Base-by-base conservation (phyloP, 2,113 vertebrate species). In the Bufo gargarizans region DNA sequence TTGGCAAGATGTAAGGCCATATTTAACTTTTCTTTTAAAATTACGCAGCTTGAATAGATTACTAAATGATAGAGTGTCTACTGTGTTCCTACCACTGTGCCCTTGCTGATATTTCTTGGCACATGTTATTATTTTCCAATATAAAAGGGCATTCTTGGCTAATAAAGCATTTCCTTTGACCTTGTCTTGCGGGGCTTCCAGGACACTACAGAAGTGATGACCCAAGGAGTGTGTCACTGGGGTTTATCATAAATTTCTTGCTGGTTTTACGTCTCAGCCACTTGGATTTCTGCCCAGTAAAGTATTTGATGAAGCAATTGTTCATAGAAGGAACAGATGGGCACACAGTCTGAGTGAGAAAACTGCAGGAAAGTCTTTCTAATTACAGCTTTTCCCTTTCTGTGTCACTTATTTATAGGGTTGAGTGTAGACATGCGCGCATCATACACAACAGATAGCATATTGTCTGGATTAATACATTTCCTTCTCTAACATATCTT, bases 241-340 rank as follows among this genome's bases (percentile, higher is more conserved):
- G 71, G 87, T 84, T 89, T 84, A 89, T 84, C 82, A 84, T 84
- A 89, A 78, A 89, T 89, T 89, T 84, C 82, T 84, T 77, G 82
- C 87, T 89, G 82, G 72, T 89, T 84, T 63, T 78, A 78, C 63
- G 74, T 84, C 78, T 89, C 17, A 50, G 72, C 82, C 82, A 84
- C 72, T 84, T 89, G 87, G 87, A 84, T 89, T 77, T 84, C 74
- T 89, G 87, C 87, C 87, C 87, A 84, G 87, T 89, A 84, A 89
- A 89, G 87, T 89, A 89, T 89, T 89, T 89, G 87, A 89, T 89
- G 72, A 89, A 84, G 87, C 74, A 89, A 84, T 89, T 89, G 87
- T 84, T 89, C 81, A 78, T 65, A 77, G 82, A 84, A 69, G 43
- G 59, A 78, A 84, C 81, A 89, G 81, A 84, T 84, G 87, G 72